Percentiles rank a stretch among this genome's conserved stretches.
Conservation (phyloP, 2,113 vertebrate species). For the Tonatia bakeri region DNA sequence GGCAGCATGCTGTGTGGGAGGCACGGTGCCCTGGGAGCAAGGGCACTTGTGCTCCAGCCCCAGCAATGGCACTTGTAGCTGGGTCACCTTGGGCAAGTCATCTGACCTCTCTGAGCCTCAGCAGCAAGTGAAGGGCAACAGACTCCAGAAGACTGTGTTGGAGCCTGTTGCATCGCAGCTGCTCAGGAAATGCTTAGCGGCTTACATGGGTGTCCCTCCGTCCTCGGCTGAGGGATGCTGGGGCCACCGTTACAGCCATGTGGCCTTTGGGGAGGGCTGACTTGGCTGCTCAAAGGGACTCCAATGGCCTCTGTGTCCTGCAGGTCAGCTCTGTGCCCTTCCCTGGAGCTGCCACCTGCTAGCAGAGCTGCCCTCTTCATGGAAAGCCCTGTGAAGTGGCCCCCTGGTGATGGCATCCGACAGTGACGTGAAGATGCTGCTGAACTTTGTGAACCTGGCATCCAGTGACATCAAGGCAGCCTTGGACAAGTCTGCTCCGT, state of each 20-base stretch:
- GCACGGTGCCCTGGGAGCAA: not conserved
- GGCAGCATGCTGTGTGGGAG: not conserved
- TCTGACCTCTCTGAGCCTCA: slow-evolving; percentile 24
- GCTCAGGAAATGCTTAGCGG: not conserved
- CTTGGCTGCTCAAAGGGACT: not conserved
- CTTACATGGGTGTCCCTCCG: fast-evolving
- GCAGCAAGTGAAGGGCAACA: not conserved
- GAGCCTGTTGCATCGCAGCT: fast-evolving
- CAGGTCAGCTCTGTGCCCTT: slow-evolving; percentile 37
- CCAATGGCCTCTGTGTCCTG: not conserved
- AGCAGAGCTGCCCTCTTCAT: slow-evolving; percentile 71
- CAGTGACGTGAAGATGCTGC: slow-evolving; percentile 96
- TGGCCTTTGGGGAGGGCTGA: not conserved
- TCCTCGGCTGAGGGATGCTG: not conserved
- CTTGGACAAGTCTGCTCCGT: slow-evolving; percentile 96
- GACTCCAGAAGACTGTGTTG: fast-evolving
- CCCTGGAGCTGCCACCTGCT: not conserved
- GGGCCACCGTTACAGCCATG: not conserved
- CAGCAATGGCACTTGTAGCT: not conserved
- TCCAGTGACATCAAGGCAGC: slow-evolving; percentile 99
- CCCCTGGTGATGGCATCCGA: slow-evolving; percentile 91
- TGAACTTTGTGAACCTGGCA: slow-evolving; percentile 98
- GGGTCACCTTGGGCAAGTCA: not conserved
- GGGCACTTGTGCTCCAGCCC: fast-evolving
- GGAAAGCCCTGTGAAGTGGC: slow-evolving; percentile 57